A percentile compares a stretch with the other conserved stretches of the same genome.
These are phyloP conservation scores for Liasis olivaceus DNA, from an alignment of 2,797 vertebrate species.

Conservation along the genomic window DNA sequence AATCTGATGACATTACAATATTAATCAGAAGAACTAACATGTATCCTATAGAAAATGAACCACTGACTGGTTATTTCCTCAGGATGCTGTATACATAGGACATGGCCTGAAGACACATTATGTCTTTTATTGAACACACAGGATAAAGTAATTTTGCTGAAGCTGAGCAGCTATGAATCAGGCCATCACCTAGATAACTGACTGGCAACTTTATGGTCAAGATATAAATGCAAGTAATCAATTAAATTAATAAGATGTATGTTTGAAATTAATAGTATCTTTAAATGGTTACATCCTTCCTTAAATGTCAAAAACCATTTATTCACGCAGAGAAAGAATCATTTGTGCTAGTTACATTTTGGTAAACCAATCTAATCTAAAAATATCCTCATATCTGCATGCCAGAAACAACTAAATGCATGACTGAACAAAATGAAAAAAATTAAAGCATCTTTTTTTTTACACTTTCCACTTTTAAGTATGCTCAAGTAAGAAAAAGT, in stretches of 20 bases:
- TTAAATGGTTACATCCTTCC: not conserved
- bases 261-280: not conserved
- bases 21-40: not conserved
- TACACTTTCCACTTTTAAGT: not conserved
- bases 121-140: not conserved
- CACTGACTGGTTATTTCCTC: not conserved
- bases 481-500: not conserved
- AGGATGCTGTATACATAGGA: not conserved
- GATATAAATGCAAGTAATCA: not conserved
- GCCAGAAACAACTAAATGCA: not conserved
- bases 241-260: not conserved
- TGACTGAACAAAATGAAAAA: not conserved
- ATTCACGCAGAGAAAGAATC: not conserved
- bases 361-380: not conserved
- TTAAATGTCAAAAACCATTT: not conserved
- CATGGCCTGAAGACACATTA: not conserved
- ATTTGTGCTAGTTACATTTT: not conserved
- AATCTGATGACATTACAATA: not conserved
- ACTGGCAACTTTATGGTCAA: not conserved
- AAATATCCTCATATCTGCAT: not conserved
- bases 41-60: not conserved
- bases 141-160: not conserved
- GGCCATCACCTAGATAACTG: not conserved
- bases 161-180: not conserved
- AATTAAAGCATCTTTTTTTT: not conserved